phyloP scores from a whole-genome alignment of 2,888 invertebrate species.

The Amphipyra berbera region DNA sequence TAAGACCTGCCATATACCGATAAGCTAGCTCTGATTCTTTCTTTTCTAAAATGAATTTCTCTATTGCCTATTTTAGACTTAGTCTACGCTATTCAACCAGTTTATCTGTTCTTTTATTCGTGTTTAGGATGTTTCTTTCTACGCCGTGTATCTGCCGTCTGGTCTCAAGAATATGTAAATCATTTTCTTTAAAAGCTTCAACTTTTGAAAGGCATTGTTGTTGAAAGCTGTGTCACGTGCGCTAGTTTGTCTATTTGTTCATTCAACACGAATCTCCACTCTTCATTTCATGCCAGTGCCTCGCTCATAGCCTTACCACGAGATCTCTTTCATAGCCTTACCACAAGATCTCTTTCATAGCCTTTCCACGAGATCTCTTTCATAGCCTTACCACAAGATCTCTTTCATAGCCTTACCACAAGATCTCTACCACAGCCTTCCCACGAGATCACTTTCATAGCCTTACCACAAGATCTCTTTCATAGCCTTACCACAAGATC shows the following conservation, averaged over 20 bases:
- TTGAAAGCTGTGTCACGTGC: slow-evolving; percentile 47
- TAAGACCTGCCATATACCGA: too few species aligned
- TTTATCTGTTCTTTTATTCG: too few species aligned
- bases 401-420: too few species aligned
- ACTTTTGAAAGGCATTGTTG: slow-evolving; percentile 13
- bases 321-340: slow-evolving; percentile 3
- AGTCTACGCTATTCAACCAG: too few species aligned
- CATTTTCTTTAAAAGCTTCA: background rate
- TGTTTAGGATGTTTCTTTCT: too few species aligned
- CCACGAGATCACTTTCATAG: background rate
- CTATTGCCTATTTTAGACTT: too few species aligned
- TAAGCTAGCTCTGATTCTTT: too few species aligned
- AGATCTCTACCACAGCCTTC: too few species aligned
- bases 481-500: slow-evolving; percentile 32
- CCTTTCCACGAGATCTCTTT: too few species aligned
- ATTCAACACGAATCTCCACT: slow-evolving; percentile 71
- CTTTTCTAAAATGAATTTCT: too few species aligned
- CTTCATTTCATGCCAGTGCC: slow-evolving; percentile 63
- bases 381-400: too few species aligned
- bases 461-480: slow-evolving; percentile 23
- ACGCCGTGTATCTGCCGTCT: background rate
- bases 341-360: slow-evolving; percentile 12
- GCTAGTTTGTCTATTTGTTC: slow-evolving; percentile 67
- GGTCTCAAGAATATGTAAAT: background rate
- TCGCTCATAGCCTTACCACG: slow-evolving; percentile 6